Percentiles rank a stretch among this genome's conserved stretches.
Evolutionary conservation across 1,140 invertebrate genomes (phyloP).

Genomic region (Drosophila pachea): DNA sequence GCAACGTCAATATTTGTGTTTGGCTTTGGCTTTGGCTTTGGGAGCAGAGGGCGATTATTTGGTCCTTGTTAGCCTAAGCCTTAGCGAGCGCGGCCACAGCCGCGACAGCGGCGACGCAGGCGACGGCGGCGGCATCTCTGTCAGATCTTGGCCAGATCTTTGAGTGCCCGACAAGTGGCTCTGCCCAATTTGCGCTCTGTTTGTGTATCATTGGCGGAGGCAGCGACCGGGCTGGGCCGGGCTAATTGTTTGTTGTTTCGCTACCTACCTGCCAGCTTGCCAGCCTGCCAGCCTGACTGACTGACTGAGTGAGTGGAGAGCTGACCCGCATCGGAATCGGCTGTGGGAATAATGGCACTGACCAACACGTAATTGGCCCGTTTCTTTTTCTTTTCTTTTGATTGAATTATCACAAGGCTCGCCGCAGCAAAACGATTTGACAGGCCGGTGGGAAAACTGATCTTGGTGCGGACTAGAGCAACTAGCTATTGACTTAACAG

Average conservation of each 20-base stretch:
- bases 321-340: conserved; percentile 3
- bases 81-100: conserved; percentile 10
- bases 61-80: conserved; percentile 50
- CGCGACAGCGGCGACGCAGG: no score
- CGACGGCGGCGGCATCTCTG: conserved; percentile 5
- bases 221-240: conserved; percentile 54
- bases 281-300: background rate
- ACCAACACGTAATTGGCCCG: conserved; percentile 39
- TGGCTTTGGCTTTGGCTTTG: no score
- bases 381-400: background rate
- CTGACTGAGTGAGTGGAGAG: background rate
- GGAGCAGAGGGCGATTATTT: conserved; percentile 53
- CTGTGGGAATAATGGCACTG: conserved; percentile 35
- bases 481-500: conserved; percentile 46
- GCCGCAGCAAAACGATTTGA: conserved; percentile 16
- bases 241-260: conserved; percentile 68
- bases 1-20: conserved; percentile 77
- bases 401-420: conserved; percentile 40
- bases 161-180: conserved; percentile 58
- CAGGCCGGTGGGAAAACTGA: conserved; percentile 51
- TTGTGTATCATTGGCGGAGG: conserved; percentile 28
- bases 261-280: conserved; percentile 47
- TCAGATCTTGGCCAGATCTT: conserved; percentile 23
- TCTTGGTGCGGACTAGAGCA: conserved; percentile 40
- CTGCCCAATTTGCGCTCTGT: conserved; percentile 68